phyloP scores from a whole-genome alignment of 2,888 invertebrate genomes.

The Noctua fimbriata region DNA sequence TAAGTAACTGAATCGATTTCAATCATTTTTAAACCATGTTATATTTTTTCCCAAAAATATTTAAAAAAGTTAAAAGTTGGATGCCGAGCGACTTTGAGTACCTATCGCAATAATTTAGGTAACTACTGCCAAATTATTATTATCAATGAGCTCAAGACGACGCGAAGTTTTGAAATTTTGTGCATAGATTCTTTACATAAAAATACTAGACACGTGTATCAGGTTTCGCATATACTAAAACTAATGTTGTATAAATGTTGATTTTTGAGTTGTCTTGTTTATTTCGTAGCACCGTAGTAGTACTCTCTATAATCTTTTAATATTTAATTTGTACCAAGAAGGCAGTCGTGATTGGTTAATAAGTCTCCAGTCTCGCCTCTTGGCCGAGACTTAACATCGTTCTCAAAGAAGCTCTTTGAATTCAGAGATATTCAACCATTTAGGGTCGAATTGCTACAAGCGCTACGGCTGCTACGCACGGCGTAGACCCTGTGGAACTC shows the following conservation, averaged over 20 bases:
- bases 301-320: not conserved
- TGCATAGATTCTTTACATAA: too few relatives aligned
- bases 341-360: not conserved
- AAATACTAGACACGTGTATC: too few relatives aligned
- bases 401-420: not conserved
- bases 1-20: too few relatives aligned
- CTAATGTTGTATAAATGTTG: not conserved
- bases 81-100: too few relatives aligned
- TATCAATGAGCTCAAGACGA: too few relatives aligned
- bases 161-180: too few relatives aligned
- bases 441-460: not conserved
- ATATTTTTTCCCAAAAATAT: too few relatives aligned
- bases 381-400: not conserved
- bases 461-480: constrained; percentile 36
- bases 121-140: too few relatives aligned
- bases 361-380: not conserved
- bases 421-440: not conserved
- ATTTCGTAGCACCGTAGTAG: constrained; percentile 5
- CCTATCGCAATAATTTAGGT: too few relatives aligned
- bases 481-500: constrained; percentile 28
- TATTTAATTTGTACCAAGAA: not conserved
- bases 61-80: too few relatives aligned
- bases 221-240: too few relatives aligned
- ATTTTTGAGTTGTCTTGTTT: not conserved
- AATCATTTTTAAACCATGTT: too few relatives aligned